These are phyloP conservation scores for Scaptomyza hsui DNA, from an alignment of 1,140 invertebrate species.

Conservation along the genomic window DNA sequence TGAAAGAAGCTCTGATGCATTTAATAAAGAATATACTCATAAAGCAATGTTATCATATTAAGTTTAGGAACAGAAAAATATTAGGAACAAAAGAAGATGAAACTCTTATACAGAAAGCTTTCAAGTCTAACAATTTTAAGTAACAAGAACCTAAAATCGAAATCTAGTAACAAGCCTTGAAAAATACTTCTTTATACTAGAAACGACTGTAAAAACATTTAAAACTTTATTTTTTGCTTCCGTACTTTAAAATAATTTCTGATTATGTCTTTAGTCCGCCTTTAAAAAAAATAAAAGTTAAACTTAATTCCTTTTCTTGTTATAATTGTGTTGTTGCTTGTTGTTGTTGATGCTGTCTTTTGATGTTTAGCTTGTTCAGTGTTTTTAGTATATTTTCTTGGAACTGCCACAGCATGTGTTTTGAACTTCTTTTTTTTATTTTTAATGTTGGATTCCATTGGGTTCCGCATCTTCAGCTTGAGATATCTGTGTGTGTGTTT, in stretches of 20 bases:
- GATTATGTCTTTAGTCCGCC: too few species aligned
- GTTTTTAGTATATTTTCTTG: conserved; percentile 25
- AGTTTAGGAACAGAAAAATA: too few species aligned
- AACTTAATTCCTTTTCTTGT: not conserved
- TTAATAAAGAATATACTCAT: not conserved
- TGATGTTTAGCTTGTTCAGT: not conserved
- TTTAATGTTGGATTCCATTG: conserved; percentile 12
- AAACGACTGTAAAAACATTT: too few species aligned
- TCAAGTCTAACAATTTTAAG: too few species aligned
- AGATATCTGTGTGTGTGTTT: not conserved
- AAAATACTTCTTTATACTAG: too few species aligned
- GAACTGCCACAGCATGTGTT: conserved; percentile 51
- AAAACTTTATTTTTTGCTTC: too few species aligned
- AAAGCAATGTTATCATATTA: not conserved
- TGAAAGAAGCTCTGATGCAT: conserved; percentile 6
- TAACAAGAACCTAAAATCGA: too few species aligned
- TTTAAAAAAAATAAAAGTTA: too few species aligned
- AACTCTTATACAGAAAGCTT: too few species aligned
- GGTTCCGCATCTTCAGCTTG: not conserved
- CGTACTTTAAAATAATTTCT: too few species aligned
- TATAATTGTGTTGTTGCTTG: conserved; percentile 2
- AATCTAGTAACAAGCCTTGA: too few species aligned
- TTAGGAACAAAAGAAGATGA: too few species aligned
- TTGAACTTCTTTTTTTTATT: conserved; percentile 20
- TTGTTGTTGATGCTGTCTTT: not conserved